Conservation (phyloP, 2,113 vertebrate genomes). For the Muscicapa adusta region DNA sequence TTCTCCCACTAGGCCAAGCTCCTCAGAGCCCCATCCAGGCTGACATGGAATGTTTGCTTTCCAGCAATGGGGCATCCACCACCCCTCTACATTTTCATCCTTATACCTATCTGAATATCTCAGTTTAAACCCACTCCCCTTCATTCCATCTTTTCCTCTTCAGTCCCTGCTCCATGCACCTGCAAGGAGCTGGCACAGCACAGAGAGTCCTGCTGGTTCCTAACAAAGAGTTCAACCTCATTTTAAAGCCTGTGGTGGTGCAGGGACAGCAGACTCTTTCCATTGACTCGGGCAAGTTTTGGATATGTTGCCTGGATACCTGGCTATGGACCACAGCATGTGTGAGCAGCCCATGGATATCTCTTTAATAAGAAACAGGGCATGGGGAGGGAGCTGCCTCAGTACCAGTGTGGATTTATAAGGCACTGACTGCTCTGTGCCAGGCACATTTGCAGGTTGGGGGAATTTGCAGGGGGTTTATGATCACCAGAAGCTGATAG, state of each 20-base stretch:
- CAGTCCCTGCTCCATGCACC: background rate
- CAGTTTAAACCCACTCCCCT: background rate
- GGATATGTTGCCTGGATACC: conserved; percentile 37
- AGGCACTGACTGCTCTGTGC: background rate
- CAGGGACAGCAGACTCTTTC: conserved; percentile 1
- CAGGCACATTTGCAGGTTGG: background rate
- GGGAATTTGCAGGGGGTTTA: background rate
- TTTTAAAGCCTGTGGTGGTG: background rate
- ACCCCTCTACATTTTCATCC: background rate
- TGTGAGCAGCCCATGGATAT: background rate
- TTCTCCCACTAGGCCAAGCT: background rate
- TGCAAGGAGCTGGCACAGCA: background rate
- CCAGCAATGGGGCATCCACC: background rate
- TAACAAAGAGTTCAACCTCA: background rate
- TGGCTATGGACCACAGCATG: background rate
- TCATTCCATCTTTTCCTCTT: background rate
- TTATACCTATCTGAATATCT: background rate
- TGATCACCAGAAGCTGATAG: background rate
- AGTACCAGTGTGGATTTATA: background rate
- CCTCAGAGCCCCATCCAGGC: background rate
- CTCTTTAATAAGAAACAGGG: conserved; percentile 45
- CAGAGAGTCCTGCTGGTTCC: background rate
- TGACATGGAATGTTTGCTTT: background rate
- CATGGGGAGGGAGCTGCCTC: background rate
- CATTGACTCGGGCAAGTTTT: conserved; percentile 9